Base-by-base conservation (phyloP, 2,888 invertebrate genomes). In the Homarus gammarus region DNA sequence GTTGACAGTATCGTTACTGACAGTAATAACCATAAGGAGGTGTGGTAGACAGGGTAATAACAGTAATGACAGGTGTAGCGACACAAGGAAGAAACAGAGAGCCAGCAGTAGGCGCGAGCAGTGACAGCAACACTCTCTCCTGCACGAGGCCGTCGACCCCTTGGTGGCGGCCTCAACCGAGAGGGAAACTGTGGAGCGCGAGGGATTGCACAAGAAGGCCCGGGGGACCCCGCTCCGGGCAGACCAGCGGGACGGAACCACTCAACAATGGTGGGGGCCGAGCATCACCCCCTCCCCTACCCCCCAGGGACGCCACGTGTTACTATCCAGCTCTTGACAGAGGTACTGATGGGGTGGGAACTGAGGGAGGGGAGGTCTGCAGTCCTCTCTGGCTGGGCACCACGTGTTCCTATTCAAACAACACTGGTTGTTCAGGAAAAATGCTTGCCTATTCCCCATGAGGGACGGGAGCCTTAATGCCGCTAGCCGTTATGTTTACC, bases 91-190 rank as follows among this genome's bases (percentile, higher is more conserved):
- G 56, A 56, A n/a, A n/a, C 12, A 18, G 56, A 56, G 56, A 56
- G 8, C 3, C 70, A 27, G 31, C 18, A 27, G 31, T n/a, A 33
- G 36, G 72, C 5, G 40, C 2, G 36, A 73, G 33, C 8, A 31
- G 38, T 12, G 38, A 10, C 0, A 38, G 15, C 1, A 73, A 22
- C n/a, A 72, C 36, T 5, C 33, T 2, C 18, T 36, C 8, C 1
- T 38, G 27, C 64, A 64, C 56, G 56, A 56, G 64, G 64, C 64
- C 64, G 64, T 27, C 64, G 64, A 64, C 64, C 64, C n/a, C 64
- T 6, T 6, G 27, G 64, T 5, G 64, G 64, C 64, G 64, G 64
- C 64, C 64, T 64, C 64, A 64, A 64, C 64, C 64, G 64, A 64
- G 64, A 64, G 64, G 64, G 64, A 64, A 64, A 64, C 64, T 64